Conservation (phyloP, 2,113 vertebrate genomes). For the Gila orcuttii region DNA sequence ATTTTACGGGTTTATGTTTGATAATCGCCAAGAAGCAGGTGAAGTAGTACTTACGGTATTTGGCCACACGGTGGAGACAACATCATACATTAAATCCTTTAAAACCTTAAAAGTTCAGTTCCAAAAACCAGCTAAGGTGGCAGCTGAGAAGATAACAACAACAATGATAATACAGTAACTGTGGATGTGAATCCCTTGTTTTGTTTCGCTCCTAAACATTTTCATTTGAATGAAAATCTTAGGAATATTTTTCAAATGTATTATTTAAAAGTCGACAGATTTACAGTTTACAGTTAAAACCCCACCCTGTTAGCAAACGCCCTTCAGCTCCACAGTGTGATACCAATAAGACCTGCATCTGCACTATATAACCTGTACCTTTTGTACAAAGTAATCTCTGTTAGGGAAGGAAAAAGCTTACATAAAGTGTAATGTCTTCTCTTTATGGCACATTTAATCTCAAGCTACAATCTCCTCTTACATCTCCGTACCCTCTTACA, state of each 20-base stretch:
- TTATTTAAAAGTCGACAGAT: too few species aligned
- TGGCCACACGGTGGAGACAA: conserved; percentile 40
- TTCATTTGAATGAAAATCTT: neutral
- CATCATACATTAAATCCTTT: neutral
- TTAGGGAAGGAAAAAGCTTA: too few species aligned
- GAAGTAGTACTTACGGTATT: neutral
- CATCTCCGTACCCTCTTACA: neutral
- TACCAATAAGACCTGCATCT: too few species aligned
- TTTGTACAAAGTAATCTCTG: too few species aligned
- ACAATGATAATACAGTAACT: neutral
- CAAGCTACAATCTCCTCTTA: neutral
- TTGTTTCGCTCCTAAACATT: neutral
- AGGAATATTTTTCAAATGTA: too few species aligned
- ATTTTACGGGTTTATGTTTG: neutral
- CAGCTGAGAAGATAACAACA: neutral
- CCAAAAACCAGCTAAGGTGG: neutral
- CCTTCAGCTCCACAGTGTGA: too few species aligned
- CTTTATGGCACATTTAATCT: neutral
- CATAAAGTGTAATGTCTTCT: neutral
- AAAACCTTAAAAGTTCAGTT: neutral
- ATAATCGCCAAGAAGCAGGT: too few species aligned
- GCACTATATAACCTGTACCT: too few species aligned
- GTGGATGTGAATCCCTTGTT: neutral
- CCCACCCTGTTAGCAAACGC: too few species aligned
- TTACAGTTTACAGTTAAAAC: too few species aligned